Conservation (phyloP, 2,113 vertebrate species). For the Zonotrichia leucophrys region DNA sequence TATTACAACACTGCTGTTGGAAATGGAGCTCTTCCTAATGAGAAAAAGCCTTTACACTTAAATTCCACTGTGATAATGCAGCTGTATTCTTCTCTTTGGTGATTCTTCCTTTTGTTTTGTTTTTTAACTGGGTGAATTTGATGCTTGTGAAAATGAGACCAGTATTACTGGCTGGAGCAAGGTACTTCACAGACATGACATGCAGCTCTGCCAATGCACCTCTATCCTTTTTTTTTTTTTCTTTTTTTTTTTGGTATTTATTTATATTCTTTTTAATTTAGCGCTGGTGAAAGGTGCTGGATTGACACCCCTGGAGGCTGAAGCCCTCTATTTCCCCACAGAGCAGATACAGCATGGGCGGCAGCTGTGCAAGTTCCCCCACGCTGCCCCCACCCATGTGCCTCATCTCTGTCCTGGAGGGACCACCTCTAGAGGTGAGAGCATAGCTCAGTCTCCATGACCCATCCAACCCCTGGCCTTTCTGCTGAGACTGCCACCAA, state of each 20-base stretch:
- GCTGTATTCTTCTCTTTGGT: conserved; percentile 26
- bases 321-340: conserved; percentile 76
- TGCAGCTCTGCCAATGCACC: conserved; percentile 59
- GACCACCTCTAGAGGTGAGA: conserved; percentile 77
- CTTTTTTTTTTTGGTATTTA: conserved; percentile 59
- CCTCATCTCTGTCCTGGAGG: conserved; percentile 77
- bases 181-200: conserved; percentile 34
- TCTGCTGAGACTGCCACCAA: conserved; percentile 68
- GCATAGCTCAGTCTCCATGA: conserved; percentile 70
- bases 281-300: conserved; percentile 75
- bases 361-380: conserved; percentile 73
- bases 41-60: background rate
- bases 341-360: conserved; percentile 74
- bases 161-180: conserved; percentile 45
- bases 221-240: conserved; percentile 44
- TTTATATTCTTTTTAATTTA: conserved; percentile 76
- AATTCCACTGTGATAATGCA: conserved; percentile 25
- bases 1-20: background rate
- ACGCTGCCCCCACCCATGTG: conserved; percentile 72
- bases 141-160: conserved; percentile 47
- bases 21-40: background rate
- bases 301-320: conserved; percentile 73
- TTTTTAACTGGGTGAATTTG: conserved; percentile 40
- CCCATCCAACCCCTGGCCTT: conserved; percentile 66
- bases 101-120: conserved; percentile 36